Conservation (phyloP, 2,113 vertebrate genomes). For the Sinocyclocheilus anophthalmus region DNA sequence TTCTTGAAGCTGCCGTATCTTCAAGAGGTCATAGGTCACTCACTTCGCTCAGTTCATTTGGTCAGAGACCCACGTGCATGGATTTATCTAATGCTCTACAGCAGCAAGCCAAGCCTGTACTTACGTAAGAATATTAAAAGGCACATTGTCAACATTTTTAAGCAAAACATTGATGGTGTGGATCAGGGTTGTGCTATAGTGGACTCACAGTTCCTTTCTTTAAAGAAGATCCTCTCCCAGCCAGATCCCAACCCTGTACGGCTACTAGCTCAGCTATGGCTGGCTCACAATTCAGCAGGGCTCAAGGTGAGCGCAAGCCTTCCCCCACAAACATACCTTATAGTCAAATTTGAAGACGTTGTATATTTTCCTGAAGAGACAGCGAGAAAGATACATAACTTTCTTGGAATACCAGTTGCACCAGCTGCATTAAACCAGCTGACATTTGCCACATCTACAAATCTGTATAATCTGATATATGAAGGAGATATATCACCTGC, state of each 20-base stretch:
- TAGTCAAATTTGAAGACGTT: constrained; percentile 86
- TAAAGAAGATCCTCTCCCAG: constrained; percentile 74
- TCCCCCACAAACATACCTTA: constrained; percentile 70
- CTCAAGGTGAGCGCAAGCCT: constrained; percentile 76
- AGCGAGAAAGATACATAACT: constrained; percentile 78
- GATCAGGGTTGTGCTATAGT: constrained; percentile 73
- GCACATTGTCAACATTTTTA: constrained; percentile 75
- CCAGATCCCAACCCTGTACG: constrained; percentile 71
- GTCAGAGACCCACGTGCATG: constrained; percentile 85
- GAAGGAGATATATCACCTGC: constrained; percentile 84
- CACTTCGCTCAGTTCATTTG: constrained; percentile 78
- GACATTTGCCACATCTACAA: constrained; percentile 85
- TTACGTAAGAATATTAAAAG: constrained; percentile 79
- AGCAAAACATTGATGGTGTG: constrained; percentile 62
- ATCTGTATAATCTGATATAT: constrained; percentile 84
- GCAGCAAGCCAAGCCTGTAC: constrained; percentile 83
- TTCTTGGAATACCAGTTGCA: constrained; percentile 84
- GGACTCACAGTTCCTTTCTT: constrained; percentile 78
- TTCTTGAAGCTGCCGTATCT: constrained; percentile 84
- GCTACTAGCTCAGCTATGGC: constrained; percentile 82
- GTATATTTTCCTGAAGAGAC: constrained; percentile 81
- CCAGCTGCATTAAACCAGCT: constrained; percentile 87
- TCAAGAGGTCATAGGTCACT: constrained; percentile 79
- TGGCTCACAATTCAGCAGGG: constrained; percentile 83
- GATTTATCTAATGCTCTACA: constrained; percentile 84